These are phyloP conservation scores for Hippocampus abdominalis DNA, from an alignment of 2,113 vertebrate species.

Conservation along the genomic window DNA sequence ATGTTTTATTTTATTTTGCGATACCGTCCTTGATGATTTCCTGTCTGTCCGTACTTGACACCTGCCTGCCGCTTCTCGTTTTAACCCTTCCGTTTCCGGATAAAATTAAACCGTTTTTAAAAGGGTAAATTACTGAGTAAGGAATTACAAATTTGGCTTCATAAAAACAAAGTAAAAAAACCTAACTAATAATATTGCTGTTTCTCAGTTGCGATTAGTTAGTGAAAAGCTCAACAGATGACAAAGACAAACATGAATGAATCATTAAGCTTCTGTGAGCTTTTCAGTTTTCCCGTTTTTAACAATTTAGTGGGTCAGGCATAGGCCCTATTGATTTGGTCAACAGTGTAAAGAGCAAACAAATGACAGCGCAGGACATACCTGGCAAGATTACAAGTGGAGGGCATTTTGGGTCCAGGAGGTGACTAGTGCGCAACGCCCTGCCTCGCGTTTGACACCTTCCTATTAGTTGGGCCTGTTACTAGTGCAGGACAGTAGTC, in stretches of 20 bases:
- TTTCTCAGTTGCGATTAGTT: not conserved
- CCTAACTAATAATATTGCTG: too few species aligned
- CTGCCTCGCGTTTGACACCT: too few species aligned
- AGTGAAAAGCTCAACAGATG: not conserved
- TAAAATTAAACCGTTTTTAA: not conserved
- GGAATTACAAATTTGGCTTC: not conserved
- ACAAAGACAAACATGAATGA: not conserved
- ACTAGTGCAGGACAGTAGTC: too few species aligned
- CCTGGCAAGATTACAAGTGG: not conserved
- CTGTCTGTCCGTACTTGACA: not conserved
- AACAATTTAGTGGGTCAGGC: not conserved
- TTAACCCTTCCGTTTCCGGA: conserved; percentile 49
- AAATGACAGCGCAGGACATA: not conserved
- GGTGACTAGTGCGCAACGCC: too few species aligned
- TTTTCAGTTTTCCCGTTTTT: not conserved
- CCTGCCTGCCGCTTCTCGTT: not conserved
- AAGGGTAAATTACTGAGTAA: too few species aligned
- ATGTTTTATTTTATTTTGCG: conserved; percentile 11
- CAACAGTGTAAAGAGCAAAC: not conserved
- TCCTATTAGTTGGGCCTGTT: too few species aligned
- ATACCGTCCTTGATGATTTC: not conserved
- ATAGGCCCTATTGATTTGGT: not conserved
- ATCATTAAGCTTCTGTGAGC: not conserved
- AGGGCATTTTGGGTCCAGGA: too few species aligned
- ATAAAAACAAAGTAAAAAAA: not conserved